phyloP scores from a whole-genome alignment of 2,888 invertebrate genomes.

The Sussaba pulchella region DNA sequence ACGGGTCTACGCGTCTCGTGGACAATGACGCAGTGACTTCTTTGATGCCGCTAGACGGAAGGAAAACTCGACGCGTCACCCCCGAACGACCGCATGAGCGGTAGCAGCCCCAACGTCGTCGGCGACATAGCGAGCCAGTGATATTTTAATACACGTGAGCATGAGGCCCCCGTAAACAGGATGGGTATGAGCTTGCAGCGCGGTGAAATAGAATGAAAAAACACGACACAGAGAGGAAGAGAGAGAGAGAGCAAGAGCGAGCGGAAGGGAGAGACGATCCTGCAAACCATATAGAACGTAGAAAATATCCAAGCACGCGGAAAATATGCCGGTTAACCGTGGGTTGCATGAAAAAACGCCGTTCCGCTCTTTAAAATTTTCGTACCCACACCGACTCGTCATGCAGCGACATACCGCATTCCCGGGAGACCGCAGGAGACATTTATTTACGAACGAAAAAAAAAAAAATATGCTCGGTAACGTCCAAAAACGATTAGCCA shows the following conservation, averaged over 20 bases:
- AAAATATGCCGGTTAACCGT: constrained; percentile 67
- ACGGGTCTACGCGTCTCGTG: constrained; percentile 8
- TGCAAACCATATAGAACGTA: no score
- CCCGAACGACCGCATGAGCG: constrained; percentile 52
- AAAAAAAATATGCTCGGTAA: constrained; percentile 74
- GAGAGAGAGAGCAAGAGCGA: constrained; percentile 27
- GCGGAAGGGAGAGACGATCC: not conserved
- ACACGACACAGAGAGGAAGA: not conserved
- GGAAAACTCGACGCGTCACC: constrained; percentile 73
- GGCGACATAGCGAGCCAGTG: constrained; percentile 35
- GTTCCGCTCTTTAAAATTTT: constrained; percentile 13
- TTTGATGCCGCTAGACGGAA: constrained; percentile 70
- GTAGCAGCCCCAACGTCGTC: constrained; percentile 49
- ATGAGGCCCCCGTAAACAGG: constrained; percentile 19
- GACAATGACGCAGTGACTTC: constrained; percentile 75
- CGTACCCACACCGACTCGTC: not conserved
- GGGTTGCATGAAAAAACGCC: constrained; percentile 7
- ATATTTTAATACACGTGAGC: constrained; percentile 62
- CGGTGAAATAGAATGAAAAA: no score
- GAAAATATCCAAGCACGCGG: constrained; percentile 61
- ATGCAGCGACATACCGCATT: not conserved
- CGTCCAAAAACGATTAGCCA: constrained; percentile 77
- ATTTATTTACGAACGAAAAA: constrained; percentile 17
- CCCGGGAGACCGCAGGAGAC: constrained; percentile 5
- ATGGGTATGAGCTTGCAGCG: no score